These are phyloP conservation scores for Columbina picui DNA, from an alignment of 2,113 vertebrate genomes.

Conservation along the genomic window DNA sequence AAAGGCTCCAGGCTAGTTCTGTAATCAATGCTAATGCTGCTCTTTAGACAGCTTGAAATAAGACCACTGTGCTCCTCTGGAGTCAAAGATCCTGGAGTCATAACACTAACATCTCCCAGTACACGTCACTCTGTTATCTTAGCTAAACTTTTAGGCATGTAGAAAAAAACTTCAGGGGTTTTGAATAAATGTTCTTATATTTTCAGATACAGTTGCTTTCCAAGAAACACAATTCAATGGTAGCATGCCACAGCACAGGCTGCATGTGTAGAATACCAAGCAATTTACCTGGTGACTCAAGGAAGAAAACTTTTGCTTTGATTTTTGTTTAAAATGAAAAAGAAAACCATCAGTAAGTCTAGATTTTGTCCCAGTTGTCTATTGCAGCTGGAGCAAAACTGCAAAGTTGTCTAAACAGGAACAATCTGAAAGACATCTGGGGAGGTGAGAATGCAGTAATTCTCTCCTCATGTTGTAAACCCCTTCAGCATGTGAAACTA, in stretches of 20 bases:
- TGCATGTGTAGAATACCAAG: not conserved
- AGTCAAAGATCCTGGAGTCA: slow-evolving; percentile 51
- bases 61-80: slow-evolving; percentile 26
- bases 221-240: not conserved
- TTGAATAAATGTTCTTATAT: not conserved
- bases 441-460: not conserved
- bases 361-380: not conserved
- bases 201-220: not conserved
- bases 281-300: not conserved
- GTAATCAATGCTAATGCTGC: slow-evolving; percentile 55
- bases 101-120: slow-evolving; percentile 43
- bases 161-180: not conserved
- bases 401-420: not conserved
- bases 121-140: slow-evolving; percentile 31
- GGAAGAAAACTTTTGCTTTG: not conserved
- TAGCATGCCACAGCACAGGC: not conserved
- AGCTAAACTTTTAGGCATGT: slow-evolving; percentile 42
- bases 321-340: not conserved
- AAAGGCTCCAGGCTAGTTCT: slow-evolving; percentile 12
- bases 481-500: not conserved
- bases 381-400: not conserved
- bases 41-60: slow-evolving; percentile 65
- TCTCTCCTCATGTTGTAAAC: not conserved
- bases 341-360: not conserved
- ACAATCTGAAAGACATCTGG: not conserved